phyloP scores from a whole-genome alignment of 2,888 invertebrate genomes.

The Magallana nippona region DNA sequence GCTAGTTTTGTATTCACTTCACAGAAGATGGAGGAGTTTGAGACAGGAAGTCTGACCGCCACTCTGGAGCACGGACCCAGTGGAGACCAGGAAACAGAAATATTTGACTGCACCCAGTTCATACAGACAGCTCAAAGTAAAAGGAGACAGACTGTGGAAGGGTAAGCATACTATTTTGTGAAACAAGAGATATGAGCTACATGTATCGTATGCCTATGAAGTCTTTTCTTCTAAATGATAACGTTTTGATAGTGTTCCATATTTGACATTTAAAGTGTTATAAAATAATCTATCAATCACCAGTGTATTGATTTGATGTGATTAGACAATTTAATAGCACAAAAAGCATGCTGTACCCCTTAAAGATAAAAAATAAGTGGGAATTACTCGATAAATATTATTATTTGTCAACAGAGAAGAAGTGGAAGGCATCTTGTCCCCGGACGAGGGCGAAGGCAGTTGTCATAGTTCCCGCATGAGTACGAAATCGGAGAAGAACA shows the following conservation, averaged over 20 bases:
- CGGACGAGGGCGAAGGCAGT: constrained; percentile 86
- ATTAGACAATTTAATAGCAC: too few relatives aligned
- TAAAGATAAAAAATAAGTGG: too few relatives aligned
- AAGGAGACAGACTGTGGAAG: constrained; percentile 34
- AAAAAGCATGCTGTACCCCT: too few relatives aligned
- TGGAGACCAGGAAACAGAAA: constrained; percentile 56
- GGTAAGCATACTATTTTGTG: constrained; percentile 22
- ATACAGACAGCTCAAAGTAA: constrained; percentile 44
- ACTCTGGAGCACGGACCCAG: constrained; percentile 13
- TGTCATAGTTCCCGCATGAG: constrained; percentile 93
- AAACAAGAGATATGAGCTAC: not conserved
- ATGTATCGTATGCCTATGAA: too few relatives aligned
- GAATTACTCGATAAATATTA: too few relatives aligned
- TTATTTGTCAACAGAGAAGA: constrained; percentile 10
- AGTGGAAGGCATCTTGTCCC: constrained; percentile 80
- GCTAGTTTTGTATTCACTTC: too few relatives aligned
- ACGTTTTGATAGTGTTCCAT: too few relatives aligned
- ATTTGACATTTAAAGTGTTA: too few relatives aligned
- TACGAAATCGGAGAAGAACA: constrained; percentile 95
- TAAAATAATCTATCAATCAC: too few relatives aligned
- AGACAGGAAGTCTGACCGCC: not conserved
- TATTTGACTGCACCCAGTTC: constrained; percentile 63
- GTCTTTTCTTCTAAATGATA: too few relatives aligned
- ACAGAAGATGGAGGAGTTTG: constrained; percentile 4
- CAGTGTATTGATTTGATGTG: too few relatives aligned